Conservation (phyloP, 2,113 vertebrate species). For the Cebidichthys violaceus region DNA sequence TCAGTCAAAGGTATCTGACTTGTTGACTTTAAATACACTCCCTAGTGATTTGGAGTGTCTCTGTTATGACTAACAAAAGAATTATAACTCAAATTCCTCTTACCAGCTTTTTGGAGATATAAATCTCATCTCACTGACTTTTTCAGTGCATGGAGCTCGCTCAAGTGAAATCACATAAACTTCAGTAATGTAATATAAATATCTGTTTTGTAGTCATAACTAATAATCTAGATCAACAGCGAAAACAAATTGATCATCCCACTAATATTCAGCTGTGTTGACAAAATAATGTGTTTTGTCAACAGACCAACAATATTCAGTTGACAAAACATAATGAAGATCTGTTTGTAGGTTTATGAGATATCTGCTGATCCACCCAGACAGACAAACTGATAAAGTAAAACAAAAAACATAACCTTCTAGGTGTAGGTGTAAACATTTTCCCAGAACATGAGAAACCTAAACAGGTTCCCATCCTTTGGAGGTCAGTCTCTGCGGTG, state of each 20-base stretch:
- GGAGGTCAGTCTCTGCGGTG: slow-evolving; percentile 23
- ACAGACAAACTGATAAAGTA: slow-evolving; percentile 3
- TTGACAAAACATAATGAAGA: slow-evolving; percentile 23
- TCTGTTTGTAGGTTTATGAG: slow-evolving; percentile 16
- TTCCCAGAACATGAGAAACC: slow-evolving; percentile 50
- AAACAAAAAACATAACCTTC: slow-evolving; percentile 37
- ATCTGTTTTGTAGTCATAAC: background rate
- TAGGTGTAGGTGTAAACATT: slow-evolving; percentile 16
- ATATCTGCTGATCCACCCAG: background rate
- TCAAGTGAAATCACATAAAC: background rate
- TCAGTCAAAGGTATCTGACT: background rate
- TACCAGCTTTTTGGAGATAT: background rate
- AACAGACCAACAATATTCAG: background rate
- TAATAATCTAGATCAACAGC: slow-evolving; percentile 2
- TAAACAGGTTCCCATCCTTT: slow-evolving; percentile 30
- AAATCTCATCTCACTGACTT: background rate
- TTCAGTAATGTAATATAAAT: background rate
- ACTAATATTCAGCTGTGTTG: slow-evolving; percentile 5
- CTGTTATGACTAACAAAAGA: background rate
- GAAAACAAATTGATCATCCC: background rate
- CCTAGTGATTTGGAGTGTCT: background rate
- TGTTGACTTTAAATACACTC: background rate
- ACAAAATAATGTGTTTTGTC: slow-evolving; percentile 10
- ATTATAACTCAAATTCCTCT: background rate
- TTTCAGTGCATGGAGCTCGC: background rate